Evolutionary conservation across 1,140 invertebrate genomes (phyloP).

Genomic region (honey bee (Apis mellifera)): DNA sequence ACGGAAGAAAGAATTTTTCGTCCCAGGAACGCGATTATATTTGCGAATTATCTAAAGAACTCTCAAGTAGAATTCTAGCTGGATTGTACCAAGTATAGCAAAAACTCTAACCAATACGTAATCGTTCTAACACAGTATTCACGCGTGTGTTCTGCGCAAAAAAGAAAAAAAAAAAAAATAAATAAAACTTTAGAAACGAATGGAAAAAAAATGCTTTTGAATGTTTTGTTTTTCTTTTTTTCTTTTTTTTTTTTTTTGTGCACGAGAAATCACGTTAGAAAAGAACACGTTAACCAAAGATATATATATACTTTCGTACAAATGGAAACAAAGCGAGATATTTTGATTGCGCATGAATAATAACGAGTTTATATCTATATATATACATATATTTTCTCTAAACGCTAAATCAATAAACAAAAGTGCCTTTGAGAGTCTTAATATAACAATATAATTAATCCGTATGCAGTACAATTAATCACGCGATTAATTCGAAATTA

Average conservation of each 20-base stretch:
- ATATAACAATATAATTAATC: not conserved
- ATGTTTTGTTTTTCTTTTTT: not conserved
- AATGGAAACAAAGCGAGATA: no score
- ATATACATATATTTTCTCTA: not conserved
- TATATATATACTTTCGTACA: not conserved
- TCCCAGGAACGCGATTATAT: conserved; percentile 34
- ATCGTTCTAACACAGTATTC: conserved; percentile 48
- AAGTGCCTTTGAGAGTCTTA: not conserved
- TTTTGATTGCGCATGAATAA: conserved; percentile 2
- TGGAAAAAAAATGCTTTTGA: conserved; percentile 6
- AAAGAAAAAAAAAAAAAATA: no score
- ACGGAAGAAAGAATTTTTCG: not conserved
- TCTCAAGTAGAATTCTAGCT: conserved; percentile 48
- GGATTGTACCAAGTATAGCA: conserved; percentile 26
- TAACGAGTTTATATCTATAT: not conserved
- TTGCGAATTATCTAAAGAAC: not conserved
- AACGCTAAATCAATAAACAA: conserved; percentile 6
- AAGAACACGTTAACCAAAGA: conserved; percentile 5
- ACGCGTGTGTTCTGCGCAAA: not conserved
- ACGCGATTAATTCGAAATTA: not conserved
- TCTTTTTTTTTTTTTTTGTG: not conserved
- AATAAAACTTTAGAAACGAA: not conserved
- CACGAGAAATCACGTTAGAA: conserved; percentile 1
- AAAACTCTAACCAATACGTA: conserved; percentile 38
- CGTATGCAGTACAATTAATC: not conserved